A percentile compares a stretch with the other conserved stretches of the same genome.
phyloP scores from a whole-genome alignment of 1,140 invertebrate genomes.

The Drosophila ficusphila region DNA sequence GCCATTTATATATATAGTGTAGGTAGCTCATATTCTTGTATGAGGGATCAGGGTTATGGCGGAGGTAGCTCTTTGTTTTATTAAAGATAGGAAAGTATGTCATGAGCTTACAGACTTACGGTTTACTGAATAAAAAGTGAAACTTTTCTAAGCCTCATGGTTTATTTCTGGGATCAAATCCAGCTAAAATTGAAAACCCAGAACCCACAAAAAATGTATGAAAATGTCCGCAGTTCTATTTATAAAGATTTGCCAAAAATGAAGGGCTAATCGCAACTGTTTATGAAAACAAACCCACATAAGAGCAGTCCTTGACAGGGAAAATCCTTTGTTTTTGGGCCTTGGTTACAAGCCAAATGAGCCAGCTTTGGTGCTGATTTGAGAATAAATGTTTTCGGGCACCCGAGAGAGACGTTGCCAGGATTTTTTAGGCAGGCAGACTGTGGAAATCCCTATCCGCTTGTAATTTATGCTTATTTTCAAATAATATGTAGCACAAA shows the following conservation, averaged over 20 bases:
- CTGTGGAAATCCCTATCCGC: slow-evolving; percentile 52
- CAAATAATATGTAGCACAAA: slow-evolving; percentile 31
- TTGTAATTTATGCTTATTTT: slow-evolving; percentile 59
- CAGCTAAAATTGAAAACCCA: neutral
- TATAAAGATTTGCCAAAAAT: slow-evolving; percentile 14
- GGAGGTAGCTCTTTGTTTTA: slow-evolving; percentile 1
- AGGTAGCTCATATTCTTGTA: neutral
- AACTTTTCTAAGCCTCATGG: neutral
- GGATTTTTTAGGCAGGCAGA: slow-evolving; percentile 20
- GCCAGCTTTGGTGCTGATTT: slow-evolving; percentile 43
- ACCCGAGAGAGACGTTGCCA: slow-evolving; percentile 11
- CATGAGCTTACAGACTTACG: no score
- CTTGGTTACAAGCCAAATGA: slow-evolving; percentile 47
- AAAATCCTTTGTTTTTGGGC: slow-evolving; percentile 19
- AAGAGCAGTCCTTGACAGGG: slow-evolving; percentile 15
- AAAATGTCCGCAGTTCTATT: slow-evolving; percentile 6
- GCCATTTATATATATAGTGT: neutral
- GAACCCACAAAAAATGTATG: neutral
- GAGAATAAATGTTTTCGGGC: slow-evolving; percentile 15
- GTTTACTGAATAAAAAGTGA: no score
- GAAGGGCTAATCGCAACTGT: slow-evolving; percentile 22
- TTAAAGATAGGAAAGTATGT: neutral
- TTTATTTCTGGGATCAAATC: neutral
- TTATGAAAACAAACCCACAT: slow-evolving; percentile 6
- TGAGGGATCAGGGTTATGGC: slow-evolving; percentile 12